Base-by-base conservation (phyloP, 1,140 invertebrate genomes). In the Drosophila melanica region DNA sequence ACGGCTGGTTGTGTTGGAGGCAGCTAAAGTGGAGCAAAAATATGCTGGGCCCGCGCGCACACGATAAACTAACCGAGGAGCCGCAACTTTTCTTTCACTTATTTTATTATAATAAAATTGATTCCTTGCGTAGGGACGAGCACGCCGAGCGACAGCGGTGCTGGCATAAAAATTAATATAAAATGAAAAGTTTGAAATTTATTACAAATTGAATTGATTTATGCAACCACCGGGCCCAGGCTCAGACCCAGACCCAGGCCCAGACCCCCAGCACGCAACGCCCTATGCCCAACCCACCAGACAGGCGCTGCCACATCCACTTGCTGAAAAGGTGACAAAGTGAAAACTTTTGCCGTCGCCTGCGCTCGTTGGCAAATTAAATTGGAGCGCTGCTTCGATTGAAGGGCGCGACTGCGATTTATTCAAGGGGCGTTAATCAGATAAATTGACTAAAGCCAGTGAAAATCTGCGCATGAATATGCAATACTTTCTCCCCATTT, bases 131-230 rank as follows among this genome's bases (percentile, higher is more conserved):
- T 14, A 42, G 12, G 59, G 23, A 62, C 11, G 18, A 44, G 50
- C n/a, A 54, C 10, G 55, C 47, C 45, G 37, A 23, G 44, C 75
- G 57, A 41, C 79, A 47, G 59, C 54, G 71, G 62, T 45, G 75
- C 73, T 87, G 84, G 69, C 84, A 82, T 87, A 81, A 82, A 82
- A 89, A 87, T 87, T 87, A 87, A 87, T 87, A 87, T 89, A 89
- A 87, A 87, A 87, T 89, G 84, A 87, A 87, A 87, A 87, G 84
- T 87, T 87, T 87, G 84, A 89, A 87, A 87, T 87, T 87, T 87
- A 89, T 87, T 87, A 89, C 84, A 87, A 87, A 89, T 87, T 87
- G 79, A 87, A 87, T 87, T 87, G 84, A 87, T 87, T 87, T 87
- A 87, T 87, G 84, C 84, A 84, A 71, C 54, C 65, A 59, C 41